Percentiles rank a stretch among this genome's conserved stretches.
Conservation (phyloP, 2,888 invertebrate species). For the Lasioglossum pauxillum region DNA sequence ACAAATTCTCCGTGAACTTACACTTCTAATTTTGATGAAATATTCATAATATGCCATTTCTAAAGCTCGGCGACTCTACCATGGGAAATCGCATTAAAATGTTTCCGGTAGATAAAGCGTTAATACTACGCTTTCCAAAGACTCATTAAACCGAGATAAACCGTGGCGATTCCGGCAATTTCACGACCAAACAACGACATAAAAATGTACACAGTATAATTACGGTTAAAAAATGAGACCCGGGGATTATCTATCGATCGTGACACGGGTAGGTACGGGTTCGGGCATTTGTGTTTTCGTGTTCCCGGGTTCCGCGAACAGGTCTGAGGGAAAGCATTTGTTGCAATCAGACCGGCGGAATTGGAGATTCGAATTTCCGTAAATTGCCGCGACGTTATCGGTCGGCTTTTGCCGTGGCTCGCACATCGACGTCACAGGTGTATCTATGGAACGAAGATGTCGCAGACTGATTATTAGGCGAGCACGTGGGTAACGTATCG, state of each 20-base stretch:
- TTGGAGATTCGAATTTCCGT: slow-evolving; percentile 19
- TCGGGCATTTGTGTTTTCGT: background rate
- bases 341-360: background rate
- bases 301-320: background rate
- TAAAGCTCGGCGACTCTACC: background rate
- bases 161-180: background rate
- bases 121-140: background rate
- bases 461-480: slow-evolving; percentile 70
- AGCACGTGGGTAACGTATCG: slow-evolving; percentile 63
- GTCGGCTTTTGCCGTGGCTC: slow-evolving; percentile 15
- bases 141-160: slow-evolving; percentile 1
- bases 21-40: background rate
- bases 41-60: background rate
- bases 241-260: background rate
- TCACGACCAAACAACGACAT: background rate
- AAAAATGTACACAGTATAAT: background rate
- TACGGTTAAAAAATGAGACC: background rate
- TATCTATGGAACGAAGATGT: slow-evolving; percentile 64
- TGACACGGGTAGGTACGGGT: background rate
- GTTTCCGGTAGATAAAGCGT: background rate
- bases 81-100: background rate
- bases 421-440: slow-evolving; percentile 23
- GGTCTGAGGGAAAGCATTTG: background rate
- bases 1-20: background rate
- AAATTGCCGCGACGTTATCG: slow-evolving; percentile 29